A percentile compares a stretch with the other conserved stretches of the same genome.
These are phyloP conservation scores for Podotricha telesiphe DNA, from an alignment of 2,888 invertebrate genomes.

Conservation along the genomic window DNA sequence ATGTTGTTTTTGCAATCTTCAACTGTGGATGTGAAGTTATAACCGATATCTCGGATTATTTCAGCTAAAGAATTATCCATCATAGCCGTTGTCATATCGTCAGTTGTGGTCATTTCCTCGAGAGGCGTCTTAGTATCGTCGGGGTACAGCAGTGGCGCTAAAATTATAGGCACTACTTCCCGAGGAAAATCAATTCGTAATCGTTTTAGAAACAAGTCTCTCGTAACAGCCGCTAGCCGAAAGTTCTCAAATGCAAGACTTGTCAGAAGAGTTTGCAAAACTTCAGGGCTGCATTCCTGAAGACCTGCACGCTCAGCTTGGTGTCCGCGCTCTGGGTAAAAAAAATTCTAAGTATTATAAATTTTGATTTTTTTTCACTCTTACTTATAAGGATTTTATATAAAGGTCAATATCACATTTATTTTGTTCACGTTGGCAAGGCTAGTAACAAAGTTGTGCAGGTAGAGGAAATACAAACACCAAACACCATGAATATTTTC, in stretches of 20 bases:
- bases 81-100: conserved; percentile 84
- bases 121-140: conserved; percentile 88
- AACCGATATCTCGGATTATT: conserved; percentile 95
- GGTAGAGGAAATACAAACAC: neutral
- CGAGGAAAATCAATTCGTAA: conserved; percentile 94
- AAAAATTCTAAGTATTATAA: conserved; percentile 15
- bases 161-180: conserved; percentile 93
- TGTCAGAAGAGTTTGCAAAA: conserved; percentile 91
- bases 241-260: conserved; percentile 84
- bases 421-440: neutral
- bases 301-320: conserved; percentile 91
- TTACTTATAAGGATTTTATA: neutral
- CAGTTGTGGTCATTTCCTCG: conserved; percentile 85
- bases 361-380: neutral
- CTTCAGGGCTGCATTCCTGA: conserved; percentile 95
- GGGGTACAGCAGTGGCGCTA: conserved; percentile 94
- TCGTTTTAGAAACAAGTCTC: conserved; percentile 91
- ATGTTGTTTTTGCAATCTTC: conserved; percentile 95
- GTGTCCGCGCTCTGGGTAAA: conserved; percentile 83
- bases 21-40: conserved; percentile 92
- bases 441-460: neutral
- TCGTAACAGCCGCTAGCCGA: conserved; percentile 89
- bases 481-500: neutral
- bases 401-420: neutral
- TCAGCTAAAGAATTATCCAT: conserved; percentile 93